These are phyloP conservation scores for Chloroceryle aenea DNA, from an alignment of 2,113 vertebrate species.

Conservation along the genomic window DNA sequence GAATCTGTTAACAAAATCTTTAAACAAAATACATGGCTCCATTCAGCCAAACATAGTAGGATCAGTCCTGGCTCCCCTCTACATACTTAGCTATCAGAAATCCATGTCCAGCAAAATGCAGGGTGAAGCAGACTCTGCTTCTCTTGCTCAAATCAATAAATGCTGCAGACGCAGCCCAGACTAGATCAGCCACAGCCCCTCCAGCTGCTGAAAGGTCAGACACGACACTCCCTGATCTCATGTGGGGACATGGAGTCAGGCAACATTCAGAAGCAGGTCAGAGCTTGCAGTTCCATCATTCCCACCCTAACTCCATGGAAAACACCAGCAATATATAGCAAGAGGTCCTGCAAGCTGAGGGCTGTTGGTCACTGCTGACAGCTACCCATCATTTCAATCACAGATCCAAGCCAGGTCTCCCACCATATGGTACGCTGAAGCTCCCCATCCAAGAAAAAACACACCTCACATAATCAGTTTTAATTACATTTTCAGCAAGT, in stretches of 20 bases:
- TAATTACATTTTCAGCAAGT: background rate
- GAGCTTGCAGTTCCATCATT: background rate
- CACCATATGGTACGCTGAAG: fast-evolving
- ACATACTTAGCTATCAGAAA: background rate
- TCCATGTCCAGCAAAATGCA: background rate
- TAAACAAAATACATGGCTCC: background rate
- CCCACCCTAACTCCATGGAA: background rate
- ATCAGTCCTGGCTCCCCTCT: background rate
- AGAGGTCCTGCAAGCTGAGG: background rate
- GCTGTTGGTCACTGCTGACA: fast-evolving
- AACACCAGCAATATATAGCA: background rate
- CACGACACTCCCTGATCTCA: background rate
- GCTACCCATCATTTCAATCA: too few species aligned
- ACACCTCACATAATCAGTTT: background rate
- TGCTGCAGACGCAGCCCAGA: background rate
- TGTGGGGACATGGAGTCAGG: fast-evolving
- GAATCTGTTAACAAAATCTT: background rate
- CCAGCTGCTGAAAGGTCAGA: background rate
- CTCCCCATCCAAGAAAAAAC: background rate
- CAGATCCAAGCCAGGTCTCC: background rate
- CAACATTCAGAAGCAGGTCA: background rate
- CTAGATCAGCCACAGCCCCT: background rate
- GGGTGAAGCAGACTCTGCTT: background rate
- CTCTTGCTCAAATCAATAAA: background rate
- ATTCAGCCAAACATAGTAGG: background rate